A percentile compares a stretch with the other conserved stretches of the same genome.
Conservation (phyloP, 2,888 invertebrate genomes). For the Boloria selene region DNA sequence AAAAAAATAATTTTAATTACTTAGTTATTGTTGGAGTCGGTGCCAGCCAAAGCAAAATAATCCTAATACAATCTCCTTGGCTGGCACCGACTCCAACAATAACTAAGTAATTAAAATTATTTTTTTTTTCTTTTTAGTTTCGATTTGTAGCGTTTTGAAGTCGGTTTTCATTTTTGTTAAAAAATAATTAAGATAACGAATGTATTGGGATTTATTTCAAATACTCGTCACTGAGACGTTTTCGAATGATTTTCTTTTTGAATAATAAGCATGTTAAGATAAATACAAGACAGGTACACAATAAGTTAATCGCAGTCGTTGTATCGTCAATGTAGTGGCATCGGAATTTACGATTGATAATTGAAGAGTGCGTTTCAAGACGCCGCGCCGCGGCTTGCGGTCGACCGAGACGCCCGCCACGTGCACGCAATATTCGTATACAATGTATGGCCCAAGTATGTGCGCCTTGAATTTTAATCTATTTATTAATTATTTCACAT, state of each 20-base stretch:
- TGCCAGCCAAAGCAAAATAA: too few relatives aligned
- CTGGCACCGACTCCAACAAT: too few relatives aligned
- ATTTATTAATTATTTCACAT: not conserved
- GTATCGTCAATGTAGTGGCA: slow-evolving; percentile 63
- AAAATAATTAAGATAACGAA: too few relatives aligned
- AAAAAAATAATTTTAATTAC: too few relatives aligned
- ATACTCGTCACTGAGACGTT: slow-evolving; percentile 7
- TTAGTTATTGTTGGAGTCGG: too few relatives aligned
- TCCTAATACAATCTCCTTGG: too few relatives aligned
- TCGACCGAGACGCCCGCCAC: slow-evolving; percentile 48
- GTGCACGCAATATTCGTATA: slow-evolving; percentile 59
- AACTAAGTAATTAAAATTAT: too few relatives aligned
- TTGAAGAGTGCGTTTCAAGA: slow-evolving; percentile 71
- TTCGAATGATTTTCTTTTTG: slow-evolving; percentile 30
- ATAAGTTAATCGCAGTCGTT: slow-evolving; percentile 40
- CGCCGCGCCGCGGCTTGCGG: slow-evolving; percentile 60
- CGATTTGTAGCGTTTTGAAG: too few relatives aligned
- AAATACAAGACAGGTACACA: slow-evolving; percentile 41
- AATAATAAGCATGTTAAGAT: slow-evolving; percentile 42
- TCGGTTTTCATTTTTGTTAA: too few relatives aligned
- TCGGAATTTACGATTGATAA: slow-evolving; percentile 77
- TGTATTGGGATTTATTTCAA: slow-evolving; percentile 2
- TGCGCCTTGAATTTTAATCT: slow-evolving; percentile 2
- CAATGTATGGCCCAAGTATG: slow-evolving; percentile 38
- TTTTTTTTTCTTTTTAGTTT: too few relatives aligned